A percentile compares a stretch with the other conserved stretches of the same genome.
Conservation (phyloP, 2,797 vertebrate genomes). For the Macropodus opercularis region DNA sequence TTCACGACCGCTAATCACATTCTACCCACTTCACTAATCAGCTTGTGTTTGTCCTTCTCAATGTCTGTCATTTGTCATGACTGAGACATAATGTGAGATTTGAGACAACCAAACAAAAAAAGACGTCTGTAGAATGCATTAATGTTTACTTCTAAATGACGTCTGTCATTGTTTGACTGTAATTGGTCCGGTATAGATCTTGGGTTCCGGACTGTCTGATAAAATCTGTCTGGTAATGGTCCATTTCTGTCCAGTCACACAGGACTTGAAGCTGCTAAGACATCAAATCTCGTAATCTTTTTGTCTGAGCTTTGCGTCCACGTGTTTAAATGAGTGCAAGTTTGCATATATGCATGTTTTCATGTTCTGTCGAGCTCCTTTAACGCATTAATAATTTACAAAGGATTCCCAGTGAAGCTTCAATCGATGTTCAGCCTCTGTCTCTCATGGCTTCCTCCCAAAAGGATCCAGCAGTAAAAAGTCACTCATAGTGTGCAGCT, state of each 20-base stretch:
- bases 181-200: conserved; percentile 53
- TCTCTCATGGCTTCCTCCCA: conserved; percentile 32
- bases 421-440: conserved; percentile 21
- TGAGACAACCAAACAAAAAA: conserved; percentile 9
- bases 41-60: neutral
- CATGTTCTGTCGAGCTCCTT: conserved; percentile 38
- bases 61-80: neutral
- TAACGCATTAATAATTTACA: conserved; percentile 57
- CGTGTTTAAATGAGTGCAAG: conserved; percentile 8
- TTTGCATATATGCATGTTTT: conserved; percentile 16
- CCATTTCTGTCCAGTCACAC: conserved; percentile 65
- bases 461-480: conserved; percentile 33
- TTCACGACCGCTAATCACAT: neutral
- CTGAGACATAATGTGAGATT: conserved; percentile 22
- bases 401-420: conserved; percentile 57
- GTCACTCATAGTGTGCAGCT: too few species aligned
- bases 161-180: conserved; percentile 15
- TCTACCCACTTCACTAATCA: conserved; percentile 4
- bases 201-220: conserved; percentile 66
- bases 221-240: conserved; percentile 70
- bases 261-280: conserved; percentile 52
- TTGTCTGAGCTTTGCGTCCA: conserved; percentile 39
- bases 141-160: conserved; percentile 42
- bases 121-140: conserved; percentile 41
- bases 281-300: conserved; percentile 67